Conservation (phyloP, 2,888 invertebrate species). For the Incurvaria masculella region DNA sequence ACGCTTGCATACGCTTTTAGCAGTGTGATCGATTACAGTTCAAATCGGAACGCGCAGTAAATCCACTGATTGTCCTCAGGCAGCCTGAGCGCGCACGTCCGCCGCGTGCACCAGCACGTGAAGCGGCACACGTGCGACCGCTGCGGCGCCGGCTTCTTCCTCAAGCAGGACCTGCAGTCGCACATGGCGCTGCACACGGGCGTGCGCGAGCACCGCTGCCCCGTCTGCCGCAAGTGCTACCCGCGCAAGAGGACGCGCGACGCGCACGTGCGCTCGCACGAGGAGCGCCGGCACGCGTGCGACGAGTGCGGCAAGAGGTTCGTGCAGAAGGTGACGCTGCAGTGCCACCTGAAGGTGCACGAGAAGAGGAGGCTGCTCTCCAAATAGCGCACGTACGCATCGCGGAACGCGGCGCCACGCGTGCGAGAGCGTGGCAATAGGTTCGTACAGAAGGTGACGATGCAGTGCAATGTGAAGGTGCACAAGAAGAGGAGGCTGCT, state of each 20-base stretch:
- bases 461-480: slow-evolving; percentile 12
- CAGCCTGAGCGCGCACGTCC: slow-evolving; percentile 15
- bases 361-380: not conserved
- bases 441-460: slow-evolving; percentile 16
- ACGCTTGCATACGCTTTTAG: too few species aligned
- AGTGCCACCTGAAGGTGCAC: slow-evolving; percentile 13
- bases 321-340: slow-evolving; percentile 15
- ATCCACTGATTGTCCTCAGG: slow-evolving; percentile 21
- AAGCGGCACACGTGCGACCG: slow-evolving; percentile 19
- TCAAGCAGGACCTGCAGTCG: slow-evolving; percentile 13
- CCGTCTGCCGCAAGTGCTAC: slow-evolving; percentile 11
- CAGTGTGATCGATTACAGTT: too few species aligned
- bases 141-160: slow-evolving; percentile 20
- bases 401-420: slow-evolving; percentile 13
- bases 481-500: slow-evolving; percentile 6
- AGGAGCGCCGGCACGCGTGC: slow-evolving; percentile 13
- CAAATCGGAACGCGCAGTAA: too few species aligned
- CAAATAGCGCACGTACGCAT: slow-evolving; percentile 16
- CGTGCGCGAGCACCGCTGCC: slow-evolving; percentile 6
- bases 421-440: slow-evolving; percentile 15
- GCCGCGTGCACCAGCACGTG: slow-evolving; percentile 7
- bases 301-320: slow-evolving; percentile 16
- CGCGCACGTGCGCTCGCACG: slow-evolving; percentile 17
- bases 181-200: slow-evolving; percentile 7
- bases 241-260: slow-evolving; percentile 13